Evolutionary conservation across 2,113 vertebrate species (phyloP), one percentile per base, ranked within the genome.

Genomic region (Alethe diademata): DNA sequence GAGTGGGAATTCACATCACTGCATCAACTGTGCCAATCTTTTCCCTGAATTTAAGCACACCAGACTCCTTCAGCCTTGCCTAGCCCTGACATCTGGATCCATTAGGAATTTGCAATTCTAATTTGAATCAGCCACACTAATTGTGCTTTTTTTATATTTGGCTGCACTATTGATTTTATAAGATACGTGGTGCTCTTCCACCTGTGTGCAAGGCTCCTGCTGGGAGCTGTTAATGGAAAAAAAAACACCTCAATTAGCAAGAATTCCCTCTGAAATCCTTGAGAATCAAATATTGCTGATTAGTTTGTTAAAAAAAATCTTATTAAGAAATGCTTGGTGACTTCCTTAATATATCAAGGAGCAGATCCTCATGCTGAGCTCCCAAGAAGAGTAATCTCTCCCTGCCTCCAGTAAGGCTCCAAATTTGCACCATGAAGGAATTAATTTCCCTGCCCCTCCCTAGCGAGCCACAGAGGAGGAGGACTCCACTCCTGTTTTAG

Each of bases 251-350:
- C 93, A 96, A 92, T 97, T 97, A 96, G 87, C 78, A 92, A 96
- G 81, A 96, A 96, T 97, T 95, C 95, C 92, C 93, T 86, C 94
- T 96, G 94, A 92, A 96, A 95, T 95, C 94, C 92, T 96, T 95
- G 87, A 96, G 96, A 97, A 96, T 90, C 92, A 90, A 96, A 92
- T 97, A 96, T 60, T 93, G 81, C 88, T 93, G 93, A 96, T 97
- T 94, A 97, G 75, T 93, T 96, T 80, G 90, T 96, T 94, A 92
- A 95, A 96, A 96, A 94, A 94, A 92, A 83, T 86, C 92, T 90
- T 95, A 92, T 90, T 96, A 96, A 90, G 85, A 88, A 95, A 67
- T 93, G 85, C 94, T 94, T 62, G 60, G 90, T 82, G 56, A 92
- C 76, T 92, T 96, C 36, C 28, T 66, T 82, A 76, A 83, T 93